phyloP scores from a whole-genome alignment of 2,888 invertebrate genomes.

The Calameuta pallipes region DNA sequence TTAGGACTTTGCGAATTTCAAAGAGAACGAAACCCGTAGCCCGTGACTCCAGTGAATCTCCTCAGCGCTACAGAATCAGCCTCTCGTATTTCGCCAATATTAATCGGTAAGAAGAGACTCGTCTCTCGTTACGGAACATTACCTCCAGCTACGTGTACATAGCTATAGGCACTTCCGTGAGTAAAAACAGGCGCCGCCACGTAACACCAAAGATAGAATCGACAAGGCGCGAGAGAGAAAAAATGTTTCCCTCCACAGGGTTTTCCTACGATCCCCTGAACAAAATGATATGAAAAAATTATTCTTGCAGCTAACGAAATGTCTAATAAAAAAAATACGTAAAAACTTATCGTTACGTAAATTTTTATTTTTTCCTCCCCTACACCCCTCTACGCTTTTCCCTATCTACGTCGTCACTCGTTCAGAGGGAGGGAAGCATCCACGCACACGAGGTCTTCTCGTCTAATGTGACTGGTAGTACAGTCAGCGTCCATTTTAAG shows the following conservation, averaged over 20 bases:
- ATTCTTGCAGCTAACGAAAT: background rate
- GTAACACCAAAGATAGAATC: background rate
- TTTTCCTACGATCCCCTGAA: background rate
- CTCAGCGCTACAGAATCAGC: background rate
- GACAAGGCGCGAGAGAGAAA: background rate
- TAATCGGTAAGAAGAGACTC: conserved; percentile 22
- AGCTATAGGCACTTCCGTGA: background rate
- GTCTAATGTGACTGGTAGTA: background rate
- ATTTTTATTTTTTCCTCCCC: background rate
- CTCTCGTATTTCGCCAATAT: conserved; percentile 12
- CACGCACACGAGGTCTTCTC: background rate
- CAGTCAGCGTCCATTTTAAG: background rate
- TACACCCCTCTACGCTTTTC: too few relatives aligned
- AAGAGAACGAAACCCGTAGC: background rate
- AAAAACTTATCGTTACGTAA: background rate
- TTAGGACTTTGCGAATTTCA: too few relatives aligned
- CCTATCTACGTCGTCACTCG: background rate
- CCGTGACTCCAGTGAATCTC: background rate
- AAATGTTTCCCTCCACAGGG: background rate
- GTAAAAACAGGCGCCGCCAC: background rate
- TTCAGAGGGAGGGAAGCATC: background rate
- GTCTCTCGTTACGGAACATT: conserved; percentile 19
- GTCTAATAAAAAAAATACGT: background rate
- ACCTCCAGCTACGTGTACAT: background rate
- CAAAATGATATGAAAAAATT: background rate